Evolutionary conservation across 2,113 vertebrate genomes (phyloP).

Genomic region (Aplodontia rufa): DNA sequence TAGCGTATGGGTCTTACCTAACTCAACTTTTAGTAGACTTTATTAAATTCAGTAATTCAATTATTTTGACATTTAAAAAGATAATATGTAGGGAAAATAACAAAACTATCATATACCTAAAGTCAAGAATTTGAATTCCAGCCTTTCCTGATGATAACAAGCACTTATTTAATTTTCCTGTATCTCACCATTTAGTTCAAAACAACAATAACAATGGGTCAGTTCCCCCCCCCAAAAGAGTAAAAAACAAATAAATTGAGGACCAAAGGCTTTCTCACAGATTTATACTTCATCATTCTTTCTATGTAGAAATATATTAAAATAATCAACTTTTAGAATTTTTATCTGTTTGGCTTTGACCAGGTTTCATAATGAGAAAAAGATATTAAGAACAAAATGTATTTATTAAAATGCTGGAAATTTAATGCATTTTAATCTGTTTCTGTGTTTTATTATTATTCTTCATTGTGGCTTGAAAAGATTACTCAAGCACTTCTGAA

Average conservation of each 20-base stretch:
- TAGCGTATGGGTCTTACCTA: not conserved
- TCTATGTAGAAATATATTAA: not conserved
- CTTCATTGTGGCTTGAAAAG: not conserved
- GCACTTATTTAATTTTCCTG: not conserved
- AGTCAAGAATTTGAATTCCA: constrained; percentile 27
- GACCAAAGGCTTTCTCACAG: not conserved
- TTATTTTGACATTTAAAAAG: constrained; percentile 9
- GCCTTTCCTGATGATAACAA: not conserved
- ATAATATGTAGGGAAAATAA: not conserved
- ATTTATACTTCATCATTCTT: not conserved
- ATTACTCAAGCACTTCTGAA: constrained; percentile 26
- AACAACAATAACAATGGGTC: not conserved
- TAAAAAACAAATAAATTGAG: not conserved
- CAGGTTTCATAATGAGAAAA: not conserved
- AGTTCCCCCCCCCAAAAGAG: not conserved
- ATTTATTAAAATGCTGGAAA: constrained; percentile 28
- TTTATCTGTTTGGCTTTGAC: constrained; percentile 4
- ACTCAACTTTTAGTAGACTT: not conserved
- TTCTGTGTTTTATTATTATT: not conserved
- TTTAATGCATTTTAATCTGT: not conserved
- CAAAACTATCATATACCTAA: not conserved
- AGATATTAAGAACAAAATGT: not conserved
- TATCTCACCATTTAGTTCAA: not conserved
- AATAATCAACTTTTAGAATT: constrained; percentile 11
- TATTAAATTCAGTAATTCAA: not conserved